Evolutionary conservation across 1,140 invertebrate species (phyloP), one percentile per base, ranked within the genome.

Genomic region (Sweltsa coloradensis): DNA sequence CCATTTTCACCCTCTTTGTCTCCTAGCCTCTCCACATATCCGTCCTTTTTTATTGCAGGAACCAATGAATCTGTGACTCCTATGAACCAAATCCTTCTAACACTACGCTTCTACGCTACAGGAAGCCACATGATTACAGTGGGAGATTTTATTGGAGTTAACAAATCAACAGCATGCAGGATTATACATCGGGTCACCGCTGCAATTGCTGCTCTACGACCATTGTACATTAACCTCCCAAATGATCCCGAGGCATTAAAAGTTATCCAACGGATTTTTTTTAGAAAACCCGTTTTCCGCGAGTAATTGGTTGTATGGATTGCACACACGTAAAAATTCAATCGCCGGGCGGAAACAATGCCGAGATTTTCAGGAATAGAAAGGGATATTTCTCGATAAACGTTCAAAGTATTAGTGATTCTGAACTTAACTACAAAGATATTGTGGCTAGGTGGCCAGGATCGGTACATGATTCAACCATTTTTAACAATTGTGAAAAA

Each of bases 371-470:
- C 46, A 34, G 66, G 27, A 68, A 68, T 50, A 53, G 64, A 45
- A 68, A 69, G 50, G 56, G 54, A 16, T 66, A 56, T 53, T 66
- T 66, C 52, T 64, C 65, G 5, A 52, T 66, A n/a, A 66, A 66
- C 45, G 59, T 66, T 5, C 63, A 65, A 53, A 54, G 54, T 5
- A 52, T 65, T 19, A 59, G 53, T 46, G 57, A 61, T 55, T 42
- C 58, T 40, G 51, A 62, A 44, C 45, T 62, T 19, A 47, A 58
- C 51, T 57, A 66, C 34, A 53, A 45, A 18, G 51, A 66, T 54
- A 55, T 68, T 50, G 58, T 66, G 34, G 61, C 59, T 49, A 56
- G 60, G 22, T 67, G 62, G 57, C 61, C 61, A 36, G 61, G 63
- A 36, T 57, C 57, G 25, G 56, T 54, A 26, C 54, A 58, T 39